Evolutionary conservation across 2,888 invertebrate genomes (phyloP).

Genomic region (Ceratothoa steindachneri): DNA sequence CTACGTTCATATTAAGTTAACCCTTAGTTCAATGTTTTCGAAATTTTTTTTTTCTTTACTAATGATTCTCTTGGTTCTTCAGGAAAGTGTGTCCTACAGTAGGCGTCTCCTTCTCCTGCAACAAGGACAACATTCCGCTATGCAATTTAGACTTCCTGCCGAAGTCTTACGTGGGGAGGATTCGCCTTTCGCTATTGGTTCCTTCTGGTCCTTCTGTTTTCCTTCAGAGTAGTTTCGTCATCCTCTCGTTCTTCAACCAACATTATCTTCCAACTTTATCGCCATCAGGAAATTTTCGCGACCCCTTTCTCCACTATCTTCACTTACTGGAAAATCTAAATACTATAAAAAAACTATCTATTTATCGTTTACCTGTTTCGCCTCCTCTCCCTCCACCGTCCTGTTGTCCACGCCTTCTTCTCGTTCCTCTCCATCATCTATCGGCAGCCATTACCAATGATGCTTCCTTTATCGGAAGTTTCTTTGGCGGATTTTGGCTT

Average conservation of each 20-base stretch:
- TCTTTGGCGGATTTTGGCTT: no score
- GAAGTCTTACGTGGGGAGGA: neutral
- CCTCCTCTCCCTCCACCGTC: neutral
- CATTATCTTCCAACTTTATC: neutral
- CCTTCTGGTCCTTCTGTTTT: neutral
- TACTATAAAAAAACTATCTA: no score
- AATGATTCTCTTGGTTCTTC: neutral
- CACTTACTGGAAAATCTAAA: neutral
- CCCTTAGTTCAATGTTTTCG: no score
- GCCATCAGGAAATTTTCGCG: neutral
- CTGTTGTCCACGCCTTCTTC: neutral
- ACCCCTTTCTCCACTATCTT: neutral
- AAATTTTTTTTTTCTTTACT: no score
- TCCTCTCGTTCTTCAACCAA: neutral
- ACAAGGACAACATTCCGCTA: neutral
- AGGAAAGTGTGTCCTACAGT: neutral
- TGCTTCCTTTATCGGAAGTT: no score
- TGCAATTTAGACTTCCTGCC: neutral
- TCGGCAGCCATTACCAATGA: no score
- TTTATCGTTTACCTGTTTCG: neutral
- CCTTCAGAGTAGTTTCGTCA: neutral
- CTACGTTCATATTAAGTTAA: no score
- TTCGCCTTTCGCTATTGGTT: neutral
- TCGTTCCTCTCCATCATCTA: neutral
- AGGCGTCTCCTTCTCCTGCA: neutral